A percentile compares a stretch with the other conserved stretches of the same genome.
Conservation (phyloP, 2,113 vertebrate genomes). For the Mandrillus leucophaeus region DNA sequence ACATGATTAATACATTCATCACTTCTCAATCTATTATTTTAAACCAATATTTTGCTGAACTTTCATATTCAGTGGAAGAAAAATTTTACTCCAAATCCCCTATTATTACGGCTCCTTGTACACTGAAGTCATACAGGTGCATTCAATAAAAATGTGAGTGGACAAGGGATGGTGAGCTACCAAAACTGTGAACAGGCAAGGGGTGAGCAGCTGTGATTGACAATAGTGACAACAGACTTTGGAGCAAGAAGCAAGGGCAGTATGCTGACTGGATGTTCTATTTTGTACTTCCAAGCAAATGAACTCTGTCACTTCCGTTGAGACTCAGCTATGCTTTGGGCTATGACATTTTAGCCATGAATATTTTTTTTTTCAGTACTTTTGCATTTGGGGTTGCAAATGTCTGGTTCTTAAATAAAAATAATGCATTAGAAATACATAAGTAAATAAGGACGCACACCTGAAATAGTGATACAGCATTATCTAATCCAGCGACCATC, state of each 20-base stretch:
- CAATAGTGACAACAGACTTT: constrained; percentile 33
- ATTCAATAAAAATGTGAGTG: constrained; percentile 36
- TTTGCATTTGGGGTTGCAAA: constrained; percentile 9
- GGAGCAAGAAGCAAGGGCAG: not conserved
- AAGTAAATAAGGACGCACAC: constrained; percentile 75
- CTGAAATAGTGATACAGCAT: constrained; percentile 94
- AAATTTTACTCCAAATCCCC: not conserved
- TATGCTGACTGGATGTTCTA: not conserved
- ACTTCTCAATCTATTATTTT: not conserved
- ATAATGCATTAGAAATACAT: not conserved
- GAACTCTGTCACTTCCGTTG: not conserved
- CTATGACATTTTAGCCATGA: constrained; percentile 31
- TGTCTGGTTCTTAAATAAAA: constrained; percentile 5
- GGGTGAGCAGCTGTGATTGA: constrained; percentile 38
- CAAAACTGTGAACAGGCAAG: not conserved
- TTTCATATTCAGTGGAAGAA: not conserved
- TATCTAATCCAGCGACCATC: constrained; percentile 93
- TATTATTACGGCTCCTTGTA: constrained; percentile 28
- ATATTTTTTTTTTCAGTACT: not conserved
- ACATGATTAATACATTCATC: not conserved
- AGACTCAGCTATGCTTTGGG: not conserved
- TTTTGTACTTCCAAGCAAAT: constrained; percentile 57
- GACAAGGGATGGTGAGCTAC: not conserved
- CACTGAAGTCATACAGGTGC: constrained; percentile 17
- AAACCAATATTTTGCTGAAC: constrained; percentile 19